A percentile compares a stretch with the other conserved stretches of the same genome.
Evolutionary conservation across 2,113 vertebrate genomes (phyloP).

Genomic region (Oncorhynchus keta): DNA sequence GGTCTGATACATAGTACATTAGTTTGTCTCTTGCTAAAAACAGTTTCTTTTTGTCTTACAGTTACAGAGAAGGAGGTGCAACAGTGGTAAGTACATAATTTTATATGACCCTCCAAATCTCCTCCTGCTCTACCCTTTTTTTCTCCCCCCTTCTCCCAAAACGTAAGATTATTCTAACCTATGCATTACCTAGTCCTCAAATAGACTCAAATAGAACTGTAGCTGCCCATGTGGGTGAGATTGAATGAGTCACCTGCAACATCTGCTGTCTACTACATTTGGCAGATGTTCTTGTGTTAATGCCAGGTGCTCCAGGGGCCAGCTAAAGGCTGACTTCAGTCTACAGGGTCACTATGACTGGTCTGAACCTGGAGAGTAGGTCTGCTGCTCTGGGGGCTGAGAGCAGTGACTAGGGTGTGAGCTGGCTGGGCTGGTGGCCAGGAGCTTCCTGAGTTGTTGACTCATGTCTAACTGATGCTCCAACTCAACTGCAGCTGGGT

Average conservation of each 20-base stretch:
- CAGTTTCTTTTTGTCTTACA: constrained; percentile 74
- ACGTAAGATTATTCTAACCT: neutral
- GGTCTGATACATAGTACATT: neutral
- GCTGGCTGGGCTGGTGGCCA: neutral
- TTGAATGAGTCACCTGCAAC: neutral
- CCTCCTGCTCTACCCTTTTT: neutral
- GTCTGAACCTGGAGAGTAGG: neutral
- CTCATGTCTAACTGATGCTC: constrained; percentile 9
- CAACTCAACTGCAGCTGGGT: neutral
- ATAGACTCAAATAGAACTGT: neutral
- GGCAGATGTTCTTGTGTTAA: neutral
- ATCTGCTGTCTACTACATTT: neutral
- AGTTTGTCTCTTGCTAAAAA: too few species aligned
- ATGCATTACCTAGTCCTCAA: too few species aligned
- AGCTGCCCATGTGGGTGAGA: neutral
- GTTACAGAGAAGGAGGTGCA: constrained; percentile 95
- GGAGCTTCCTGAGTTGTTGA: constrained; percentile 1
- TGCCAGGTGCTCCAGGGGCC: neutral
- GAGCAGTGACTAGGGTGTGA: neutral
- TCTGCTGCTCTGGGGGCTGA: neutral
- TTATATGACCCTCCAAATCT: too few species aligned
- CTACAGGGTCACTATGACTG: neutral
- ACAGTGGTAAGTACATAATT: constrained; percentile 86
- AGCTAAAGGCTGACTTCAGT: neutral
- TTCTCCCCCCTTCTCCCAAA: neutral